Conservation (phyloP, 1,140 invertebrate species). For the Diorhabda elongata region DNA sequence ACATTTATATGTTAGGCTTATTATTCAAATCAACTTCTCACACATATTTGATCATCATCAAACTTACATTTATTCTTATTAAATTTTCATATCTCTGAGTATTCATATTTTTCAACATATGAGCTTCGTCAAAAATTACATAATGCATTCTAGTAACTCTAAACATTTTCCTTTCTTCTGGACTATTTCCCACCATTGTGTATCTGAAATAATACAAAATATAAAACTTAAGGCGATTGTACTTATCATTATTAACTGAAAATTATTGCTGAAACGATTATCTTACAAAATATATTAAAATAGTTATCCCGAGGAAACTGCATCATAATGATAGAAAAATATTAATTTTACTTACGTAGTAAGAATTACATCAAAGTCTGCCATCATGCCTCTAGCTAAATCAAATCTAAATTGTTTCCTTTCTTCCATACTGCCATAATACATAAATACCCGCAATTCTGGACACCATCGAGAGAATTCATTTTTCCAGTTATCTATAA, state of each 20-base stretch:
- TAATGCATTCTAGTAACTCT: slow-evolving; percentile 85
- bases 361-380: slow-evolving; percentile 77
- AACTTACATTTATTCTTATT: slow-evolving; percentile 75
- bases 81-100: slow-evolving; percentile 86
- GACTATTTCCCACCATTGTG: slow-evolving; percentile 72
- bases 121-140: slow-evolving; percentile 94
- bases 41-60: too few relatives aligned
- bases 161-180: slow-evolving; percentile 88
- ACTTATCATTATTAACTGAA: background rate
- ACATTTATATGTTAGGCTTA: too few relatives aligned
- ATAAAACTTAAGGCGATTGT: too few relatives aligned
- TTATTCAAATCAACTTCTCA: too few relatives aligned
- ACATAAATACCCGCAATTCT: slow-evolving; percentile 71
- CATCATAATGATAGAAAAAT: too few relatives aligned
- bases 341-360: slow-evolving; percentile 64
- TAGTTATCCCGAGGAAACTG: too few relatives aligned
- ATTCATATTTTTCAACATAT: slow-evolving; percentile 97
- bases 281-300: background rate
- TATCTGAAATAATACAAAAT: slow-evolving; percentile 53
- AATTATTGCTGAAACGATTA: slow-evolving; percentile 4
- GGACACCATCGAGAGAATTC: slow-evolving; percentile 86
- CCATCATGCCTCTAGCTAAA: slow-evolving; percentile 70
- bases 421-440: slow-evolving; percentile 85
- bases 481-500: slow-evolving; percentile 79
- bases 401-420: slow-evolving; percentile 69